Evolutionary conservation across 2,797 vertebrate species (phyloP).

Genomic region (Danio kyathit): DNA sequence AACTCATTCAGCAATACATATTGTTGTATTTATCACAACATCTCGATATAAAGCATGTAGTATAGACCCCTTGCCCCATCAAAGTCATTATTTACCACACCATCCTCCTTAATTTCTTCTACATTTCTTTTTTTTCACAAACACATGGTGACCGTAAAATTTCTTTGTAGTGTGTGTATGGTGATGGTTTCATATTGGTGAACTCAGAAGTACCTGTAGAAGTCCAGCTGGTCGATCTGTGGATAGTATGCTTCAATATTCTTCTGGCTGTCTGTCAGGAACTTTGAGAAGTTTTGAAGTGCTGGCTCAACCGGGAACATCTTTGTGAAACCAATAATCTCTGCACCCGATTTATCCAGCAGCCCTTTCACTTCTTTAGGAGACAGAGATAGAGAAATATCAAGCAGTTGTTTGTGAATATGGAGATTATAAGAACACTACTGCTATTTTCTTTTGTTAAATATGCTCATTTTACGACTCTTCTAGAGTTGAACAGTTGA

Average conservation of each 20-base stretch:
- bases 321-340: slow-evolving; percentile 80
- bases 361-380: slow-evolving; percentile 84
- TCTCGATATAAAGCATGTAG: too few species aligned
- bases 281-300: slow-evolving; percentile 79
- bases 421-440: background rate
- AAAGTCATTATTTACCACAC: too few species aligned
- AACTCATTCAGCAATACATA: too few species aligned
- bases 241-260: slow-evolving; percentile 82
- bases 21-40: too few species aligned
- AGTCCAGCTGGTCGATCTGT: slow-evolving; percentile 87
- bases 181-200: background rate
- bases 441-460: too few species aligned
- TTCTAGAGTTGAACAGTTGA: too few species aligned
- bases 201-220: slow-evolving; percentile 84
- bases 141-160: background rate
- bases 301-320: slow-evolving; percentile 83
- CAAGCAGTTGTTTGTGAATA: background rate
- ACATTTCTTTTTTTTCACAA: too few species aligned
- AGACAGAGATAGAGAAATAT: slow-evolving; percentile 57
- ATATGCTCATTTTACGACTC: too few species aligned
- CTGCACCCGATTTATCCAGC: slow-evolving; percentile 84
- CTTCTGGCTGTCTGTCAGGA: slow-evolving; percentile 82
- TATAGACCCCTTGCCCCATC: too few species aligned
- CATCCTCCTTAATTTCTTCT: too few species aligned
- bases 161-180: background rate